Percentiles rank a stretch among this genome's conserved stretches.
These are phyloP conservation scores for Pygoscelis antarcticus DNA, from an alignment of 2,113 vertebrate species.

Conservation along the genomic window DNA sequence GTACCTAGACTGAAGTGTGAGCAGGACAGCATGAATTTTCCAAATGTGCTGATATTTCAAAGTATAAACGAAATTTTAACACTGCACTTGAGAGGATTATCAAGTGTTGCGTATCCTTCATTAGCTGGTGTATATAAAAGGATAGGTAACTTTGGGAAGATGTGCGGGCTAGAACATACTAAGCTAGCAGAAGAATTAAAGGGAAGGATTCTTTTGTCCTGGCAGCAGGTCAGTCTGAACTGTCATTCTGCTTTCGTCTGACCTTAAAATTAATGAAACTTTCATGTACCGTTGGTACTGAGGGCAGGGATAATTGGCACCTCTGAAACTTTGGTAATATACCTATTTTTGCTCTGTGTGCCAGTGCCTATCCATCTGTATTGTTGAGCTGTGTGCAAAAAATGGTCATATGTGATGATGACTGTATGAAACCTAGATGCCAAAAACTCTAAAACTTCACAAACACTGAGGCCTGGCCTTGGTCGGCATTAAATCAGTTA, in stretches of 20 bases:
- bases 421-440: neutral
- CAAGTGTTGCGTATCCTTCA: neutral
- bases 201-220: neutral
- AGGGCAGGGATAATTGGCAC: neutral
- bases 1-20: neutral
- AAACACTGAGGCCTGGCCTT: neutral
- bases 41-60: neutral
- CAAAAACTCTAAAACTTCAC: neutral
- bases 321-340: neutral
- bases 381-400: neutral
- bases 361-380: neutral
- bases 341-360: neutral
- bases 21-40: neutral
- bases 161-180: neutral
- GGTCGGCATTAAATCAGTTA: neutral
- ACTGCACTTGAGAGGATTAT: neutral
- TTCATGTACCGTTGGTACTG: neutral
- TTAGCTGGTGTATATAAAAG: neutral
- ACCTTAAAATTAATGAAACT: neutral
- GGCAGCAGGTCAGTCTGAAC: neutral
- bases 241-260: neutral
- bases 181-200: neutral
- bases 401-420: neutral
- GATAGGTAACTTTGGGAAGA: neutral
- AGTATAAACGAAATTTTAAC: neutral